A percentile compares a stretch with the other conserved stretches of the same genome.
Evolutionary conservation across 2,113 vertebrate species (phyloP).

Genomic region (Phodopus roborovskii): DNA sequence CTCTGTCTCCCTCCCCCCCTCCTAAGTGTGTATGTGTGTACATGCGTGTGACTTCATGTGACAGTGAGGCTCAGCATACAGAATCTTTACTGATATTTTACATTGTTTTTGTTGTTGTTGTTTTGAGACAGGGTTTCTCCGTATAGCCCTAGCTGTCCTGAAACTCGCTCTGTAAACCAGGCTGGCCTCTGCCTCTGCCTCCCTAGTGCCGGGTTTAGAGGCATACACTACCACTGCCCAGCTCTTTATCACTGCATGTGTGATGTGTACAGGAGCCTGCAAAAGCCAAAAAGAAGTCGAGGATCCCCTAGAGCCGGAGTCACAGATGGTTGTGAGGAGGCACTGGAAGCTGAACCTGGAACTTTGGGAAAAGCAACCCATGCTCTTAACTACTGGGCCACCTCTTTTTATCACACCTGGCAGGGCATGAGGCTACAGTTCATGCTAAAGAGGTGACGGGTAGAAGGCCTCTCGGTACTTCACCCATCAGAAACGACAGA

Average conservation of each 20-base stretch:
- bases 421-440: neutral
- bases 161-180: no score
- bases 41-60: neutral
- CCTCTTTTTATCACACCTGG: neutral
- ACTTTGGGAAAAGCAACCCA: neutral
- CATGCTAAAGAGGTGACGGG: no score
- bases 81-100: neutral
- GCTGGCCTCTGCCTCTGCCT: no score
- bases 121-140: neutral
- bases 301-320: no score
- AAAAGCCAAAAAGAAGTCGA: neutral
- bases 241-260: no score
- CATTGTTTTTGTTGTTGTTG: neutral
- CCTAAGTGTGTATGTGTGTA: neutral
- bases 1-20: rapidly evolving
- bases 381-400: neutral
- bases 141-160: no score
- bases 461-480: neutral
- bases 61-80: neutral
- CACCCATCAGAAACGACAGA: neutral
- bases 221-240: no score
- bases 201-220: no score
- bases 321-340: neutral
- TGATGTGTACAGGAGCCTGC: neutral
- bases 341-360: neutral